These are phyloP conservation scores for Pocota personata DNA, from an alignment of 2,888 invertebrate genomes.

Conservation along the genomic window DNA sequence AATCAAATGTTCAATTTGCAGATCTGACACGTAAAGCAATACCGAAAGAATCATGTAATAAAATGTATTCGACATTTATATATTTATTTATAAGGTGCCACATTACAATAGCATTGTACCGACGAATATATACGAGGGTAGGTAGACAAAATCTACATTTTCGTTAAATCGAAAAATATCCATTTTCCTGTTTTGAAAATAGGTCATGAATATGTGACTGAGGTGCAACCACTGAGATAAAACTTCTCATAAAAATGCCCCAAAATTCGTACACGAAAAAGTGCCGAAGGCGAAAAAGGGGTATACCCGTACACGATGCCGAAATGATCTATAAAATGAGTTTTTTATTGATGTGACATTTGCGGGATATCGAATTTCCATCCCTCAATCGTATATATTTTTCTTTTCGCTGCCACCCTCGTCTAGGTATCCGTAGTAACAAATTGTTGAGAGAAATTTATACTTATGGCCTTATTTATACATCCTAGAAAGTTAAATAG, in stretches of 20 bases:
- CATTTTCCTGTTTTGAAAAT: constrained; percentile 1
- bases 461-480: not conserved
- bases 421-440: not conserved
- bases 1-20: not conserved
- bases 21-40: not conserved
- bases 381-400: not conserved
- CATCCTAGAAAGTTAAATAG: not conserved
- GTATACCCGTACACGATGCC: not conserved
- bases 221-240: constrained; percentile 2
- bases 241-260: not conserved
- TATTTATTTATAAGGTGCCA: constrained; percentile 10
- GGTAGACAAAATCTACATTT: constrained; percentile 21
- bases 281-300: constrained; percentile 5
- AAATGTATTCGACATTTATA: not conserved
- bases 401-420: not conserved
- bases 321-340: constrained; percentile 19
- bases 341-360: constrained; percentile 42
- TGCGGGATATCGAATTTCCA: constrained; percentile 23
- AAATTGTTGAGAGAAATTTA: not conserved
- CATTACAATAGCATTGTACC: not conserved
- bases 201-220: constrained; percentile 13
- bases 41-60: not conserved
- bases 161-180: constrained; percentile 4
- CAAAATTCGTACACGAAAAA: not conserved
- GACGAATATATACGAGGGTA: not conserved